Evolutionary conservation across 2,113 vertebrate species (phyloP).

Genomic region (Gobius niger): DNA sequence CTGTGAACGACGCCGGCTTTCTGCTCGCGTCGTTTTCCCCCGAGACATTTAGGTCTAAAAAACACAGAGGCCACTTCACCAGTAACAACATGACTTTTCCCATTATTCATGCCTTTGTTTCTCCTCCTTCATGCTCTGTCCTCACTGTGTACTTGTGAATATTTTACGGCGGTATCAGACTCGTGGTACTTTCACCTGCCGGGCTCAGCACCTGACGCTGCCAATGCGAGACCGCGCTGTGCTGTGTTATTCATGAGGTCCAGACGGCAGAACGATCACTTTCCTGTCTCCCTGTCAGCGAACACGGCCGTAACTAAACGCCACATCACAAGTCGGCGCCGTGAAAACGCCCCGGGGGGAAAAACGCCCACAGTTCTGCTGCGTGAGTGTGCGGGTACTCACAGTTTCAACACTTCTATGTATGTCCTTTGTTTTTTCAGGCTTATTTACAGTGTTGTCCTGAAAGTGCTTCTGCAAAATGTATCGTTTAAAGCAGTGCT

Average conservation of each 20-base stretch:
- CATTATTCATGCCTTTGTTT: not conserved
- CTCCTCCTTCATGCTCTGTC: not conserved
- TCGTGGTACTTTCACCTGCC: slow-evolving; percentile 19
- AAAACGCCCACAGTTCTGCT: not conserved
- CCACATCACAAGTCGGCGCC: not conserved
- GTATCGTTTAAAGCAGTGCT: too few species aligned
- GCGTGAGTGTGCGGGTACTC: not conserved
- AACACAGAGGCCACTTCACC: too few species aligned
- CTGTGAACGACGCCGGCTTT: too few species aligned
- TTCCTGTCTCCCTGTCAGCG: slow-evolving; percentile 20
- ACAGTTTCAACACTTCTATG: too few species aligned
- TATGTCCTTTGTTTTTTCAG: too few species aligned
- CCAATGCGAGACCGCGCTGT: slow-evolving; percentile 24
- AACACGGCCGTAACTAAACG: not conserved
- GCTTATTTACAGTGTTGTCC: too few species aligned
- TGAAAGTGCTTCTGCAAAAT: too few species aligned
- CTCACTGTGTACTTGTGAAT: not conserved
- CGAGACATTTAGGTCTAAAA: too few species aligned
- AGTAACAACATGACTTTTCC: too few species aligned
- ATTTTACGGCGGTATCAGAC: not conserved
- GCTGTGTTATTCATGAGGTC: slow-evolving; percentile 54
- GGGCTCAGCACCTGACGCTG: slow-evolving; percentile 12
- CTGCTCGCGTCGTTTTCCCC: too few species aligned
- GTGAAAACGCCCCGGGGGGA: not conserved
- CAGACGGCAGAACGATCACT: slow-evolving; percentile 32